Evolutionary conservation across 2,797 vertebrate species (phyloP), one percentile per base, ranked within the genome.

Genomic region (Oceanodroma leucorhoa): DNA sequence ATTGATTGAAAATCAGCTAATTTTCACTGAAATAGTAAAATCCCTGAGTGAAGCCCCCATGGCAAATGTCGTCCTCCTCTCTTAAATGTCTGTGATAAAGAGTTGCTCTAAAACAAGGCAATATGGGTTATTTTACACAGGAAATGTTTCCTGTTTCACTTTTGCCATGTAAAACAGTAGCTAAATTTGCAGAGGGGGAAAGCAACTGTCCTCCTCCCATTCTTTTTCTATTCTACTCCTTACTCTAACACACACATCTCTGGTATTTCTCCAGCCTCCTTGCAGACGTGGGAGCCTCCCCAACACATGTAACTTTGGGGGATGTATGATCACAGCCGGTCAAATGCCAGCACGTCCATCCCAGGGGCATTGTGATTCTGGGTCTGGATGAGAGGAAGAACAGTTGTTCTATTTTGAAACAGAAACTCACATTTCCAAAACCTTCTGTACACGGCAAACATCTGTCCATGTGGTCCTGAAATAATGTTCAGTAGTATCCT

Each of bases 31-130:
- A 60, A 58, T 5, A 36, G 3, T 75, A 87, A 72, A 86, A 80
- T 17, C 8, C 19, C 17, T 9, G 14, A 0, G 0, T 6, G n/a
- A 69, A 87, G 6, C 13, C 21, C 36, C 69, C 5, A 3, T 36
- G 61, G 15, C 30, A 76, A 87, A 55, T 5, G 19, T 40, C 55
- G 14, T 20, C 14, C 13, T 79, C 58, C 61, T 57, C 36, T 72
- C 23, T 65, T 34, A 34, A 57, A 36, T 3, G 12, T 41, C 41
- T 58, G 20, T 9, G 55, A 36, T 21, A n/a, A 53, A 36, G 23
- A 57, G 17, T 9, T 69, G 22, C 16, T 87, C 73, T 40, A 45
- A 85, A 50, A 55, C 21, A 36, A 87, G 20, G 32, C 34, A 43
- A 30, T 24, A 7, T 6, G 30, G 23, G 27, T 57, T 69, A 27